Evolutionary conservation across 2,113 vertebrate genomes (phyloP).

Genomic region (Cyphomyrus plagiostoma): DNA sequence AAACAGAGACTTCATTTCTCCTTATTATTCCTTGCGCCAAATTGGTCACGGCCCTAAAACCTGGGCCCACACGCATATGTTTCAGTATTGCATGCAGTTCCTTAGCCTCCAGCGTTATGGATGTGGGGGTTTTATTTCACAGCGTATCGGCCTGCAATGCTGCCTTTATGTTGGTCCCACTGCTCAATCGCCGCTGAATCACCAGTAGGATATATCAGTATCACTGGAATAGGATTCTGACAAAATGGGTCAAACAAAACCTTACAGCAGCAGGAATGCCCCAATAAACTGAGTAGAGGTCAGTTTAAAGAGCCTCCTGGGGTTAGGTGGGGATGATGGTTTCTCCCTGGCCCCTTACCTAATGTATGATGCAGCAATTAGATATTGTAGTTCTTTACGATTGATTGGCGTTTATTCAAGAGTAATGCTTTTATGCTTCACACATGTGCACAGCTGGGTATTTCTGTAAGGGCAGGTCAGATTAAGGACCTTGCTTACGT

Average conservation of each 20-base stretch:
- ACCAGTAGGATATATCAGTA: background rate
- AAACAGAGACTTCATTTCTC: background rate
- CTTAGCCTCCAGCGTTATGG: background rate
- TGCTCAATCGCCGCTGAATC: too few relatives aligned
- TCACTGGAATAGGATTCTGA: background rate
- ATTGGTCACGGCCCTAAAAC: background rate
- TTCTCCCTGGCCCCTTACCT: background rate
- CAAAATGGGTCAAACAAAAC: background rate
- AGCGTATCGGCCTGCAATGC: background rate
- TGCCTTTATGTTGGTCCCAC: background rate
- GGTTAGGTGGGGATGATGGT: background rate
- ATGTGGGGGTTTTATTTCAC: background rate
- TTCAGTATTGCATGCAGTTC: background rate
- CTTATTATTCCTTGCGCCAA: background rate
- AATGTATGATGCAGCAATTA: background rate
- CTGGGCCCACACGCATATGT: background rate
- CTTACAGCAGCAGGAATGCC: background rate
- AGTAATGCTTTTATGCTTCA: background rate
- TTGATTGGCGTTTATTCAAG: background rate
- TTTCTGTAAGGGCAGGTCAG: background rate
- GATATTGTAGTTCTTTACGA: background rate
- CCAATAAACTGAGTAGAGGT: background rate
- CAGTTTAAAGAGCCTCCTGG: background rate
- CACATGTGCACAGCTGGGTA: background rate
- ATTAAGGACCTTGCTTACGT: background rate